phyloP scores from a whole-genome alignment of 2,797 vertebrate species.

The Florisuga fusca region DNA sequence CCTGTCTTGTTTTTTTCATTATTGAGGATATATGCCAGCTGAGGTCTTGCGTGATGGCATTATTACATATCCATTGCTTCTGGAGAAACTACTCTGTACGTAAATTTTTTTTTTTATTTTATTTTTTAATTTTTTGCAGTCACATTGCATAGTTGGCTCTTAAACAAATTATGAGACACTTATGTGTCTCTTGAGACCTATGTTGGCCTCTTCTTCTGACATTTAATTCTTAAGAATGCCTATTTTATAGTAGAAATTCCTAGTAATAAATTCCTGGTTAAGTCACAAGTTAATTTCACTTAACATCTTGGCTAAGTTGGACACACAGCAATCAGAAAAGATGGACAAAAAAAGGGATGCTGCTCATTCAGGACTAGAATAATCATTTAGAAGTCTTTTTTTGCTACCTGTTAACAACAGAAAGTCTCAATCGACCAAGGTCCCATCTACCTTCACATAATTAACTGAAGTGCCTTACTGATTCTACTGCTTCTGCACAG shows the following conservation, averaged over 20 bases:
- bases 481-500: not conserved
- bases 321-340: not conserved
- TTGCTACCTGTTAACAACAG: not conserved
- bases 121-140: not conserved
- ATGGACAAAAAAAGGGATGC: not conserved
- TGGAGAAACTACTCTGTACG: not conserved
- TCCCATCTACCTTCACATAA: not conserved
- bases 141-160: not conserved
- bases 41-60: not conserved
- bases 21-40: not conserved
- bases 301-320: not conserved
- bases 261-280: not conserved
- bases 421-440: not conserved
- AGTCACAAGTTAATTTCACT: not conserved
- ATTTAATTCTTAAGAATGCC: not conserved
- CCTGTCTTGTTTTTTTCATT: not conserved
- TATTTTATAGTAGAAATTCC: not conserved
- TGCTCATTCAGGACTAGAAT: not conserved
- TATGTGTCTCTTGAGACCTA: not conserved
- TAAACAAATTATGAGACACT: not conserved
- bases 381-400: not conserved
- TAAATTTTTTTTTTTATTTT: not conserved
- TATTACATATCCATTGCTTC: not conserved
- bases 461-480: not conserved
- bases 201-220: not conserved